Evolutionary conservation across 2,888 invertebrate genomes (phyloP), one percentile per base, ranked within the genome.

Genomic region (Meteorus colon): DNA sequence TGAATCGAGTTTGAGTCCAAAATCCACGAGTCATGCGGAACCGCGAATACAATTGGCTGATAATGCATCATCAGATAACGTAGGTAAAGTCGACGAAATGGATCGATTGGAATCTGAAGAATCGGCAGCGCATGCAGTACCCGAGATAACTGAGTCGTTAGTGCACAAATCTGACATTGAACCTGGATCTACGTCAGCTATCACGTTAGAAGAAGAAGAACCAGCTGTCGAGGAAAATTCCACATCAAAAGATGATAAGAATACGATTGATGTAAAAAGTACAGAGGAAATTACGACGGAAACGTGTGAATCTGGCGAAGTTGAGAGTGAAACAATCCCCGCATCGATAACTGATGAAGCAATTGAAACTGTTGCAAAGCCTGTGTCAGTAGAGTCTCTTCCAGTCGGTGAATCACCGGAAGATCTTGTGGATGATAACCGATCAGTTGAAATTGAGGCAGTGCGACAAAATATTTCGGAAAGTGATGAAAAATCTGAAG

Each of bases 381-480:
- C 34, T 34, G 34, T 34, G 14, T n/a, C 51, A 14, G n/a, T 29
- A 48, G 59, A 76, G 16, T 41, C 12, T 19, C 24, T 24, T 24
- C 14, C 27, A 4, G 48, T 59, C 24, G 12, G 48, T 0, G 76
- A 76, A 31, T 34, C 65, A 10, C 41, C 62, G 59, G 29, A 66
- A 41, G 5, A n/a, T 14, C 16, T 51, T 0, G 48, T 4, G 41
- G 65, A 67, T n/a, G 19, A 3, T 27, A 72, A 74, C 10, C 74
- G 74, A 65, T 72, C 77, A 27, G 74, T 76, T 75, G 76, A 78
- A 77, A 51, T 78, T 12, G 78, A 78, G 37, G 62, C 68, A 62
- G 12, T 5, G 14, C 27, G 29, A 31, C 8, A 1, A 29, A 3
- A 62, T 29, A 29, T 29, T 67, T 3, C 48, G 24, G 45, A 67